These are phyloP conservation scores for Ariopsis seemanni DNA, from an alignment of 2,113 vertebrate genomes.

Conservation along the genomic window DNA sequence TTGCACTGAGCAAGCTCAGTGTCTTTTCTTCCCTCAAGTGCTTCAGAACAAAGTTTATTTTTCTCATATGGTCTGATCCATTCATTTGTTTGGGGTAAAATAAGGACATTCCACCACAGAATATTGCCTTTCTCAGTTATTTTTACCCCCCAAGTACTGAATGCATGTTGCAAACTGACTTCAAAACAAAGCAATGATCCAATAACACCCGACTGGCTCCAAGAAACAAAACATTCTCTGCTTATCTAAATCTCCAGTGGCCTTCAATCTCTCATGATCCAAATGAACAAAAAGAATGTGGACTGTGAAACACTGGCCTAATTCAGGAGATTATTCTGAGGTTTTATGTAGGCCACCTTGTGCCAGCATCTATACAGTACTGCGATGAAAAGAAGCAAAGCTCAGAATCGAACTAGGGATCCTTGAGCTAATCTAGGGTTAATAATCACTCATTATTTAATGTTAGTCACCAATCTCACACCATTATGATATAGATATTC, in stretches of 20 bases:
- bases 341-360: conserved; percentile 68
- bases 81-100: background rate
- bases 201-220: conserved; percentile 43
- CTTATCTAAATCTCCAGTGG: conserved; percentile 56
- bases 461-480: background rate
- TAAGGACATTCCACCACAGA: background rate
- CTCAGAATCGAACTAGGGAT: background rate
- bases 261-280: conserved; percentile 55
- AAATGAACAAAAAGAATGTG: conserved; percentile 65
- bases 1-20: background rate
- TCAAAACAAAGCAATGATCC: conserved; percentile 37
- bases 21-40: background rate
- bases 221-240: conserved; percentile 23
- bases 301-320: conserved; percentile 68
- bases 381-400: conserved; percentile 48
- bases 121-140: background rate
- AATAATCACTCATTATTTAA: background rate
- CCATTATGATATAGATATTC: background rate
- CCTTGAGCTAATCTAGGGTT: background rate
- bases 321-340: conserved; percentile 71
- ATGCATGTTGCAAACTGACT: conserved; percentile 13
- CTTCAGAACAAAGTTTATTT: background rate
- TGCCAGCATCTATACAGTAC: conserved; percentile 56
- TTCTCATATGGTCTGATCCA: no score
- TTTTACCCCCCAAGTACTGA: background rate